These are phyloP conservation scores for Diabrotica balteata DNA, from an alignment of 2,888 invertebrate genomes.

Conservation along the genomic window DNA sequence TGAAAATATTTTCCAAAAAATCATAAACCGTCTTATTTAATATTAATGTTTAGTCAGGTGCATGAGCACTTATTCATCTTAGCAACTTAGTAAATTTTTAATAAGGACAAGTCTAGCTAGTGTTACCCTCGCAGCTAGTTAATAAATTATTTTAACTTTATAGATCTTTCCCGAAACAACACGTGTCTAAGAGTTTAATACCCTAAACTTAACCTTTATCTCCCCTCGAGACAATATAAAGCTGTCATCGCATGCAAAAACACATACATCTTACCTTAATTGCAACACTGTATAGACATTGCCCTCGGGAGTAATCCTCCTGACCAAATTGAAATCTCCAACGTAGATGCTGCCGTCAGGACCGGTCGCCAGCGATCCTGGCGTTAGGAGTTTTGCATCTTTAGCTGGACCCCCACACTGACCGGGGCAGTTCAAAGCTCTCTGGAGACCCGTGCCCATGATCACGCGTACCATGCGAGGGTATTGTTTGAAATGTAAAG, in stretches of 20 bases:
- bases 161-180: neutral
- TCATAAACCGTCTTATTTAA: too few species aligned
- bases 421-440: slow-evolving; percentile 85
- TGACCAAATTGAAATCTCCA: slow-evolving; percentile 94
- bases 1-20: too few species aligned
- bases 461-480: slow-evolving; percentile 89
- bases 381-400: slow-evolving; percentile 87
- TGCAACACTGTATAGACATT: slow-evolving; percentile 84
- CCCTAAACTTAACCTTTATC: slow-evolving; percentile 16
- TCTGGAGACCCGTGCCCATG: slow-evolving; percentile 90
- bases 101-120: too few species aligned
- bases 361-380: slow-evolving; percentile 92
- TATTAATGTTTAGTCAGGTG: too few species aligned
- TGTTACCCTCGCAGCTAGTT: too few species aligned
- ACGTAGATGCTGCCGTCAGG: slow-evolving; percentile 97
- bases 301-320: slow-evolving; percentile 89
- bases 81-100: too few species aligned
- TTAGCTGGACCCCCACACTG: slow-evolving; percentile 86
- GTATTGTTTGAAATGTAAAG: slow-evolving; percentile 91
- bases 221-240: slow-evolving; percentile 20
- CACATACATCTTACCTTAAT: slow-evolving; percentile 36
- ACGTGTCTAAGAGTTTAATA: slow-evolving; percentile 15
- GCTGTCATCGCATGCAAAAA: slow-evolving; percentile 30
- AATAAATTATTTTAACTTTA: too few species aligned
- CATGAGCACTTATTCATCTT: too few species aligned